Percentiles rank a stretch among this genome's conserved stretches.
phyloP scores from a whole-genome alignment of 2,888 invertebrate species.

The Drosophila paucipuncta region DNA sequence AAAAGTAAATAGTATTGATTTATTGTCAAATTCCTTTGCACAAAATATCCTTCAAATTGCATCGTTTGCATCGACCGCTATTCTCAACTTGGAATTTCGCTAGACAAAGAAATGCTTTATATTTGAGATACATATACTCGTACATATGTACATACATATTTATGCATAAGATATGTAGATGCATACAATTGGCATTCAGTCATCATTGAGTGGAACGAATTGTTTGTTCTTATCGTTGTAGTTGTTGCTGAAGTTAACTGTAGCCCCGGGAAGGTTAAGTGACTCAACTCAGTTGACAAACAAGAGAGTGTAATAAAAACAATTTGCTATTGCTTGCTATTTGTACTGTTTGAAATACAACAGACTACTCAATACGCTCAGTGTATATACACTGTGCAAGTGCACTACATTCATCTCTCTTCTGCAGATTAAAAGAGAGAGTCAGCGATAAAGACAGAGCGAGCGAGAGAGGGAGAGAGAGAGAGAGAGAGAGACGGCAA shows the following conservation, averaged over 20 bases:
- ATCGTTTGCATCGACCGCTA: conserved; percentile 16
- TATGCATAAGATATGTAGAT: not conserved
- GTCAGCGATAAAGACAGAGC: not conserved
- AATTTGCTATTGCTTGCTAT: conserved; percentile 64
- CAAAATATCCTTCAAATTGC: conserved; percentile 17
- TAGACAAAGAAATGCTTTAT: conserved; percentile 17
- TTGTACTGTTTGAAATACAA: conserved; percentile 58
- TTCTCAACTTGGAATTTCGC: conserved; percentile 1
- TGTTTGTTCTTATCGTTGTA: conserved; percentile 25
- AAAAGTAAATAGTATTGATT: not conserved
- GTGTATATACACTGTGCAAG: conserved; percentile 29
- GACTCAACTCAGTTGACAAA: conserved; percentile 44
- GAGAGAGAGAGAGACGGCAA: conserved; percentile 4
- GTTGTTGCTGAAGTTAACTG: conserved; percentile 25
- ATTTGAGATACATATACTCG: conserved; percentile 37
- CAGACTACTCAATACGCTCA: conserved; percentile 14
- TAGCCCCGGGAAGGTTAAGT: conserved; percentile 54
- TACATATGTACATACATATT: not conserved
- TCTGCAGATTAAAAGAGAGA: not conserved
- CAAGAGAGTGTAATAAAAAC: conserved; percentile 68
- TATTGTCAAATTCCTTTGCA: not conserved
- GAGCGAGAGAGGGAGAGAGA: not conserved
- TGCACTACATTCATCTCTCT: conserved; percentile 17
- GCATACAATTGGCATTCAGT: conserved; percentile 20
- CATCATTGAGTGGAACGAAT: conserved; percentile 49